A percentile compares a stretch with the other conserved stretches of the same genome.
These are phyloP conservation scores for Prionchulus punctatus DNA, from an alignment of 2,888 invertebrate genomes.

Conservation along the genomic window DNA sequence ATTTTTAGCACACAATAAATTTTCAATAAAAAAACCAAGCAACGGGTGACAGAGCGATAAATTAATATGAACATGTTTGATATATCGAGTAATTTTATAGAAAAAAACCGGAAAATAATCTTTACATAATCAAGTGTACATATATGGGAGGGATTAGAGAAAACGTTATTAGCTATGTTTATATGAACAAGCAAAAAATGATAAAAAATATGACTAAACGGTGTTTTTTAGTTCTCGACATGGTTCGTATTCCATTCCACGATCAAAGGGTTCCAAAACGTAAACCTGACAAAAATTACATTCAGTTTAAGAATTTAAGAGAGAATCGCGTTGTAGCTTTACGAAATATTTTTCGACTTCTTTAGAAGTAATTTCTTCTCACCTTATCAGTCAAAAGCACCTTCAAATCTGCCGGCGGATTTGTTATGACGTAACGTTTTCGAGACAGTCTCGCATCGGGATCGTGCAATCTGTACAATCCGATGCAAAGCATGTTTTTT, in stretches of 20 bases:
- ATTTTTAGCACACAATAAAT: too few species aligned
- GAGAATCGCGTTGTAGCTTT: neutral
- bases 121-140: too few species aligned
- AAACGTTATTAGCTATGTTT: too few species aligned
- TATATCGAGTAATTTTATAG: too few species aligned
- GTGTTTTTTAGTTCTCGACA: neutral
- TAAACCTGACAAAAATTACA: conserved; percentile 5
- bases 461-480: conserved; percentile 61
- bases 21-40: neutral
- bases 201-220: too few species aligned
- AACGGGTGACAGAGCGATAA: too few species aligned
- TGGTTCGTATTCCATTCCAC: conserved; percentile 5
- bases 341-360: neutral
- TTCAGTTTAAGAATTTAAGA: too few species aligned
- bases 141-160: too few species aligned
- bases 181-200: too few species aligned
- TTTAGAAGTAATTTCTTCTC: neutral
- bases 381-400: conserved; percentile 93
- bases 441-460: conserved; percentile 50
- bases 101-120: too few species aligned
- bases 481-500: conserved; percentile 94
- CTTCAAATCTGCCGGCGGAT: conserved; percentile 92
- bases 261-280: conserved; percentile 7
- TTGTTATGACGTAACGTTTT: conserved; percentile 95
- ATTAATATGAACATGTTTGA: too few species aligned